Evolutionary conservation across 2,113 vertebrate species (phyloP), one percentile per base, ranked within the genome.

Genomic region (Madoqua kirkii): DNA sequence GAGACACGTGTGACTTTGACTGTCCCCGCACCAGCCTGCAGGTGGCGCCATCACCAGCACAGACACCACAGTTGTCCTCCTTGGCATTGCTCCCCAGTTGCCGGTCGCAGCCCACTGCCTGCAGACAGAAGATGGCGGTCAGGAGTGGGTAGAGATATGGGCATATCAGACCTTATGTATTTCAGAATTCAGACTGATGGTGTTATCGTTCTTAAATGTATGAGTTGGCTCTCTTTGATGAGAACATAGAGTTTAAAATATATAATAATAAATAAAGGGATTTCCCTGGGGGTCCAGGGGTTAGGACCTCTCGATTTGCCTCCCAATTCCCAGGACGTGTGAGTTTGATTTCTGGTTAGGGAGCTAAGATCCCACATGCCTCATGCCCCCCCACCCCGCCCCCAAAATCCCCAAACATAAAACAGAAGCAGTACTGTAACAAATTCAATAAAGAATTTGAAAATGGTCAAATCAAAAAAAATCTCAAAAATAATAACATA

Each of bases 21-120:
- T 99, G 99, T 97, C 99, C 99, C 97, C 99, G 99, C 96, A 99
- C 99, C n/a, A 99, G 99, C 97, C 99, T 99, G 98, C 99, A 99
- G 0, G 99, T 99, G 76, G 99, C 99, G 95, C 99, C 99, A 14
- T 99, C 99, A 16, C 99, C 99, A 0, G 99, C 99, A 55, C 99
- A 99, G 74, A 99, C 96, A 3, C 99, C 99, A 29, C 99, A 99
- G 99, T 99, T 99, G 98, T 99, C 99, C 95, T 99, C 99, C 96
- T 99, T 99, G 98, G 99, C 99, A 1, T 98, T 98, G 90, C 99
- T 99, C 89, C 99, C 99, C 67, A 99, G 99, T 91, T 99, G 99
- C 29, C 99, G 99, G 98, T 99, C 99, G 40, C 99, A 99, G 98
- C 99, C 99, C 55, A 99, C 99, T 1, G 99, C 99, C 99, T 99